phyloP scores from a whole-genome alignment of 2,113 vertebrate species.

The Hassar affinis region DNA sequence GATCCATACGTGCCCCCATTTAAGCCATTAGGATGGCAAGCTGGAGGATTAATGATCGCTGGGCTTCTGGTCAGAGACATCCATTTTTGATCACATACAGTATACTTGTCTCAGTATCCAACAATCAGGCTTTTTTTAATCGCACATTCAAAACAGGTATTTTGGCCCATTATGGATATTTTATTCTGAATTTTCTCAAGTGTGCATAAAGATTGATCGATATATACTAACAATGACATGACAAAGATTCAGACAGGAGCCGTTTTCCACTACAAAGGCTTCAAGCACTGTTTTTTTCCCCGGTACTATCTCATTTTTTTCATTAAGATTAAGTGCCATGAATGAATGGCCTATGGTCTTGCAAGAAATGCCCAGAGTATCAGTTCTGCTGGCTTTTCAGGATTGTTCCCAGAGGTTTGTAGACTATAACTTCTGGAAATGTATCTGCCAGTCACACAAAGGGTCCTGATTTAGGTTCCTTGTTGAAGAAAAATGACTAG shows the following conservation, averaged over 20 bases:
- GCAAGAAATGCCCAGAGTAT: background rate
- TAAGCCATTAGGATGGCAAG: constrained; percentile 36
- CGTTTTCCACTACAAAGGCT: constrained; percentile 1
- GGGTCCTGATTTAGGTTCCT: background rate
- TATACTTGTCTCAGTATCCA: constrained; percentile 6
- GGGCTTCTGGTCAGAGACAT: constrained; percentile 15
- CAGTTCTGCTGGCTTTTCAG: background rate
- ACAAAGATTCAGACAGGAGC: background rate
- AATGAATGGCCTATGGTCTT: background rate
- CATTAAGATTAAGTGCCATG: background rate
- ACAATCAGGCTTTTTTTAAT: background rate
- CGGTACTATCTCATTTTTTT: background rate
- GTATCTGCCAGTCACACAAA: constrained; percentile 25
- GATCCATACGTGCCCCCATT: constrained; percentile 31
- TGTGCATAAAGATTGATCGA: background rate
- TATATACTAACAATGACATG: background rate
- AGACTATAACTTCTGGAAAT: constrained; percentile 26
- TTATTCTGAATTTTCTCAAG: background rate
- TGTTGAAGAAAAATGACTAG: constrained; percentile 8
- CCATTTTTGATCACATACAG: constrained; percentile 18
- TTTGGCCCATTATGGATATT: background rate
- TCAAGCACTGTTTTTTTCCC: background rate
- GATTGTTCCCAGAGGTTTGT: constrained; percentile 7
- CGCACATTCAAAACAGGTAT: background rate
- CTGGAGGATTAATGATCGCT: constrained; percentile 34